Conservation (phyloP, 2,797 vertebrate species). For the Eleutherodactylus coqui region DNA sequence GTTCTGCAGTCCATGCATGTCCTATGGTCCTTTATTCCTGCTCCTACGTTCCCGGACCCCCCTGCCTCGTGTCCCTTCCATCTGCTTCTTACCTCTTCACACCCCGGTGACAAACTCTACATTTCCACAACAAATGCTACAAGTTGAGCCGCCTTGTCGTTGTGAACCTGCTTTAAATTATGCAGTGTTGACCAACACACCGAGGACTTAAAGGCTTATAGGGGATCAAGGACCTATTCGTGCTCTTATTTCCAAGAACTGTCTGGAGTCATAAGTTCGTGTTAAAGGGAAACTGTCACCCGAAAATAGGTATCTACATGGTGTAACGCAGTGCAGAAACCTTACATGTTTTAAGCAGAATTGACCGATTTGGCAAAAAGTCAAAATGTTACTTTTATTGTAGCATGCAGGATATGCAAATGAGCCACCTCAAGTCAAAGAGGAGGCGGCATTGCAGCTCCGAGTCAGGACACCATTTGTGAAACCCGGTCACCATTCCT, state of each 20-base stretch:
- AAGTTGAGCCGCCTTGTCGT: not conserved
- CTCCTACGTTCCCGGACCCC: too few species aligned
- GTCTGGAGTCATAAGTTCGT: not conserved
- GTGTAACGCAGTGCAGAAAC: too few species aligned
- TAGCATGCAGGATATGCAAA: too few species aligned
- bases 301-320: too few species aligned
- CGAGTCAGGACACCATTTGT: too few species aligned
- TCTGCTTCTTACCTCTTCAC: not conserved
- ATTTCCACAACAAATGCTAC: not conserved
- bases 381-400: too few species aligned
- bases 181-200: not conserved
- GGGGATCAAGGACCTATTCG: not conserved
- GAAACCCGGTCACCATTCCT: too few species aligned
- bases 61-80: not conserved
- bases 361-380: too few species aligned
- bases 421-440: too few species aligned
- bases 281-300: not conserved
- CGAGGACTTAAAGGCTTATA: not conserved
- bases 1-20: too few species aligned
- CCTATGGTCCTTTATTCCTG: not conserved
- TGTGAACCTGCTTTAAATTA: conserved; percentile 3
- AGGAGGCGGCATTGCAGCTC: too few species aligned
- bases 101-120: not conserved
- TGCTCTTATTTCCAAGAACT: not conserved
- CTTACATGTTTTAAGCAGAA: too few species aligned